Evolutionary conservation across 1,140 invertebrate species (phyloP).

Genomic region (Ganaspis sp.): DNA sequence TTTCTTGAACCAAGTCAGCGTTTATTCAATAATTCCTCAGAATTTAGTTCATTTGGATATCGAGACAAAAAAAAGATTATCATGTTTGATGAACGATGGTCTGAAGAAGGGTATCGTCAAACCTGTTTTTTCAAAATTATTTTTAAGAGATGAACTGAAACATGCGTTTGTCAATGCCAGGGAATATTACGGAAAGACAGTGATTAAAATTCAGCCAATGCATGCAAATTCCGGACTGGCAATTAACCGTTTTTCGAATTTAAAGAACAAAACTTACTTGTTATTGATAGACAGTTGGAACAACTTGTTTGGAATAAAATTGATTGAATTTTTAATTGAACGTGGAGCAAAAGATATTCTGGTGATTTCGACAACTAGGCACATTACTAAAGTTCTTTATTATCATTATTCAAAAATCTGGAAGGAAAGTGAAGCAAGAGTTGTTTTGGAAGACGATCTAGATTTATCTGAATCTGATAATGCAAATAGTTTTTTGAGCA

Average conservation of each 20-base stretch:
- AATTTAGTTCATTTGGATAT: conserved; percentile 79
- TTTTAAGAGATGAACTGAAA: conserved; percentile 80
- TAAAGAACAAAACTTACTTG: conserved; percentile 69
- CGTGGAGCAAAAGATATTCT: conserved; percentile 87
- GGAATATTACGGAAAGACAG: too few species aligned
- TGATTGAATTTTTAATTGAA: conserved; percentile 90
- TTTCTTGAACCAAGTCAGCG: conserved; percentile 87
- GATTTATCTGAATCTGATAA: conserved; percentile 62
- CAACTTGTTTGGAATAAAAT: conserved; percentile 91
- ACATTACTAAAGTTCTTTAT: conserved; percentile 78
- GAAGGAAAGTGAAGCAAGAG: conserved; percentile 40
- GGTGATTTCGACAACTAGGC: conserved; percentile 84
- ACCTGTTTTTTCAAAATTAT: conserved; percentile 80
- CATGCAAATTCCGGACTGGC: conserved; percentile 15
- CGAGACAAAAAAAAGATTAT: conserved; percentile 66
- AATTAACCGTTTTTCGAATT: conserved; percentile 51
- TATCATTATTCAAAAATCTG: conserved; percentile 42
- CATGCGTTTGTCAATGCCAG: conserved; percentile 77
- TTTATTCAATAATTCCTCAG: conserved; percentile 92
- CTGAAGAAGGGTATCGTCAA: conserved; percentile 81
- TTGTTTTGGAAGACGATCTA: conserved; percentile 38
- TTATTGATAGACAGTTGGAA: conserved; percentile 85
- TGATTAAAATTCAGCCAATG: conserved; percentile 47
- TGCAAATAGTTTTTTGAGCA: conserved; percentile 45
- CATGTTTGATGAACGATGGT: conserved; percentile 78